Conservation (phyloP, 2,888 invertebrate species). For the Drosophila meridionalis region DNA sequence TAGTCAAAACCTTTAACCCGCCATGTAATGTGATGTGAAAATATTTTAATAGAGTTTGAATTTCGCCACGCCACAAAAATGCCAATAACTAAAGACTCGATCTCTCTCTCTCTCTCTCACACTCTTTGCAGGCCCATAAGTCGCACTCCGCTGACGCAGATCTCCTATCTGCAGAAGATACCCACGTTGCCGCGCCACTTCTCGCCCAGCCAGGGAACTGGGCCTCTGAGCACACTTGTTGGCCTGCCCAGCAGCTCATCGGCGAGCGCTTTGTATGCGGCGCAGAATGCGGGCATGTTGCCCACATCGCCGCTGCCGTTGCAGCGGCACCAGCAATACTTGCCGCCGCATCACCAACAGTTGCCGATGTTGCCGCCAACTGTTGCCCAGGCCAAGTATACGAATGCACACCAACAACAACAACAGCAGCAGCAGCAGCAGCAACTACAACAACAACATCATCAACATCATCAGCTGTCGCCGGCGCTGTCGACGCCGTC, state of each 20-base stretch:
- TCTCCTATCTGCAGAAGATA: slow-evolving; percentile 84
- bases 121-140: slow-evolving; percentile 82
- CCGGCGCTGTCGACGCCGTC: slow-evolving; percentile 84
- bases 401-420: slow-evolving; percentile 63
- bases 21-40: slow-evolving; percentile 40
- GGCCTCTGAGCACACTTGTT: slow-evolving; percentile 24
- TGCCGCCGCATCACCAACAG: slow-evolving; percentile 79
- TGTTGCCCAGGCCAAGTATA: slow-evolving; percentile 76
- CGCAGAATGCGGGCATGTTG: slow-evolving; percentile 73
- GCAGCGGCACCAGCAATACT: slow-evolving; percentile 81
- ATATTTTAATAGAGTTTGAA: slow-evolving; percentile 80
- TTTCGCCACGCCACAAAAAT: slow-evolving; percentile 71
- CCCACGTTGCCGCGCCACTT: slow-evolving; percentile 84
- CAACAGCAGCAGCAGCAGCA: slow-evolving; percentile 38
- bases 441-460: slow-evolving; percentile 33
- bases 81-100: slow-evolving; percentile 55
- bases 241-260: slow-evolving; percentile 83
- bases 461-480: slow-evolving; percentile 77
- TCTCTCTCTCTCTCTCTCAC: not conserved
- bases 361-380: slow-evolving; percentile 66
- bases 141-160: slow-evolving; percentile 83
- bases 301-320: slow-evolving; percentile 84
- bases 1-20: slow-evolving; percentile 58
- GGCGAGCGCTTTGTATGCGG: slow-evolving; percentile 80
- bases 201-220: slow-evolving; percentile 71